Evolutionary conservation across 2,113 vertebrate genomes (phyloP), one percentile per base, ranked within the genome.

Genomic region (Prochilodus magdalenae): DNA sequence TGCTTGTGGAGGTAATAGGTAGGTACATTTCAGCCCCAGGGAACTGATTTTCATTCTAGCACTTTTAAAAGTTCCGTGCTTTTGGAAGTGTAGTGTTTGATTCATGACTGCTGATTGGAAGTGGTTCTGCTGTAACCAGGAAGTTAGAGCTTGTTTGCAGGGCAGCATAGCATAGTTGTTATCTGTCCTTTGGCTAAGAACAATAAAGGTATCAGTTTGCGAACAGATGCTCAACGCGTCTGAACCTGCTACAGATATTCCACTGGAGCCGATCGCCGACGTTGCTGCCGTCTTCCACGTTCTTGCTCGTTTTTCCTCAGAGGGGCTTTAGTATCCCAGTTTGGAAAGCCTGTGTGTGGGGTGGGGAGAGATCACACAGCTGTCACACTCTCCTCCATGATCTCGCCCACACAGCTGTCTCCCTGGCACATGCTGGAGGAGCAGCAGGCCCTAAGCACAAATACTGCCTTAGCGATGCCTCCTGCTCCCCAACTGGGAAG

Each of bases 371-470:
- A 86, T 87, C 87, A 89, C 90, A 84, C 88, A 90, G 88, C 84
- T 83, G 84, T 86, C 87, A 89, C 85, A 84, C 69, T 57, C 90
- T 87, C 83, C 78, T 83, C 88, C 86, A 73, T 88, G 88, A 89
- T 91, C 89, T 89, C 86, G 77, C 83, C 89, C 88, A 92, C 88
- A 86, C 78, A 24, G 87, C 73, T 83, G 85, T 87, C 84, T 66
- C 88, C 84, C 90, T 90, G 88, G 89, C 65, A 90, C 90, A 88
- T 24, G 26, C 62, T 65, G 62, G 26, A 33, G 62, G 62, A 30
- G 27, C 62, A 67, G 20, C 62, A 67, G 20, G 18, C 33, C 65
- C 30, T 18, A 29, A 67, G 29, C 14, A 65, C 29, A 36, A 67
- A 36, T 1, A 22, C 65, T 55, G 53, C 53, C 53, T 22, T 55